Conservation (phyloP, 1,140 invertebrate species). For the Hyphantria cunea region DNA sequence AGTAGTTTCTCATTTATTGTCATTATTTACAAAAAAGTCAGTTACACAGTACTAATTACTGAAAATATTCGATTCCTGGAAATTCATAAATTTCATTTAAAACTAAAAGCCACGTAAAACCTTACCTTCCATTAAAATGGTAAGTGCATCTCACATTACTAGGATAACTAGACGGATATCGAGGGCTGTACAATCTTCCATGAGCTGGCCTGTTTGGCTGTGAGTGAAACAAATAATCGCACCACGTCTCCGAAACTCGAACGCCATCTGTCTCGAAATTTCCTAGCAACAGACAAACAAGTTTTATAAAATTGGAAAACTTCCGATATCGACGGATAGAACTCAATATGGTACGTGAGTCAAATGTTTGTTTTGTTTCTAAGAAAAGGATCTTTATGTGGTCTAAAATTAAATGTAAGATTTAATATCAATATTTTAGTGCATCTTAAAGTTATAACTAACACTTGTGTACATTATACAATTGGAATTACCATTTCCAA, state of each 20-base stretch:
- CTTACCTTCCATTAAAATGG: slow-evolving; percentile 88
- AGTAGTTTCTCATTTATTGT: no score
- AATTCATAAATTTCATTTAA: no score
- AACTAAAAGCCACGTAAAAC: slow-evolving; percentile 4
- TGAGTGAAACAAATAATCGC: slow-evolving; percentile 90
- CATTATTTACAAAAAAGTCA: no score
- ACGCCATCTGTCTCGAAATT: slow-evolving; percentile 88
- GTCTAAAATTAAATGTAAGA: no score
- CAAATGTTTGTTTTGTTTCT: slow-evolving; percentile 23
- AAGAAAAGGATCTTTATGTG: not conserved
- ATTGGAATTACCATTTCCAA: no score
- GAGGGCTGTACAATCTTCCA: slow-evolving; percentile 91
- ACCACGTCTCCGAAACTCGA: slow-evolving; percentile 86
- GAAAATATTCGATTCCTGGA: no score
- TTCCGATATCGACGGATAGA: slow-evolving; percentile 19
- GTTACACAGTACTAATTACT: no score
- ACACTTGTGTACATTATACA: no score
- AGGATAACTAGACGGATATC: slow-evolving; percentile 93
- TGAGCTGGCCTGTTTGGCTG: slow-evolving; percentile 84
- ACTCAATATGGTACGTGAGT: slow-evolving; percentile 19
- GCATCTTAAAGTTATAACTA: no score
- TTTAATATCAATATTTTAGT: no score
- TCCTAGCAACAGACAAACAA: slow-evolving; percentile 78
- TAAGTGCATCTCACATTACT: slow-evolving; percentile 90
- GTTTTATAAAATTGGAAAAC: slow-evolving; percentile 27